These are phyloP conservation scores for Pangasius larnaudii DNA, from an alignment of 2,797 vertebrate genomes.

Conservation along the genomic window DNA sequence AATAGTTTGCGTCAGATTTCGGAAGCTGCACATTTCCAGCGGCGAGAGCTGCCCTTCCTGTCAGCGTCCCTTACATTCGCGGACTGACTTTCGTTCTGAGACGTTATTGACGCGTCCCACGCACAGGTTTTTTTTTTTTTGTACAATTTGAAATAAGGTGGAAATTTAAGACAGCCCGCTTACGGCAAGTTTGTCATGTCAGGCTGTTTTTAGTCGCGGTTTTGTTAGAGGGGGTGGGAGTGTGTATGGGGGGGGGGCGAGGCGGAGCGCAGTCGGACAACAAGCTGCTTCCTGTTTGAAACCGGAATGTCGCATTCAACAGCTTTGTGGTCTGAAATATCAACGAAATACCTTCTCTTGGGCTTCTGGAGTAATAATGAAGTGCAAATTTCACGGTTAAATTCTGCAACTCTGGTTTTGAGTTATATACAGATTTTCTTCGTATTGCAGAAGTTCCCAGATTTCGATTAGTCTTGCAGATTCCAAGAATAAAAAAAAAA, in stretches of 20 bases:
- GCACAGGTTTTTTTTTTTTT: conserved; percentile 53
- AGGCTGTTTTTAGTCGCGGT: conserved; percentile 48
- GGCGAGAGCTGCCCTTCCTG: conserved; percentile 59
- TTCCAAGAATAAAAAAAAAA: conserved; percentile 57
- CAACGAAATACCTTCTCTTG: conserved; percentile 46
- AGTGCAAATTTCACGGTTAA: neutral
- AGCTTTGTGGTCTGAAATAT: conserved; percentile 63
- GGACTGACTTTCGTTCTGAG: conserved; percentile 69
- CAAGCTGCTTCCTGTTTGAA: conserved; percentile 70
- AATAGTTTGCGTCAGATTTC: conserved; percentile 59
- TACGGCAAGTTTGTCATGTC: conserved; percentile 61
- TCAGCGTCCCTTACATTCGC: conserved; percentile 60
- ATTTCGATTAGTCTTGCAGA: conserved; percentile 35
- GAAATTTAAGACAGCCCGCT: conserved; percentile 67
- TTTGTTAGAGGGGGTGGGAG: conserved; percentile 24
- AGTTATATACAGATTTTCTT: neutral
- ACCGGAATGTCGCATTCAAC: conserved; percentile 57
- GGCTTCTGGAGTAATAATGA: conserved; percentile 62
- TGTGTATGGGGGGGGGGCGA: neutral
- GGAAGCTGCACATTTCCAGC: conserved; percentile 75
- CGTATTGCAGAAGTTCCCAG: conserved; percentile 10
- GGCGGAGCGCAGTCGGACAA: conserved; percentile 48
- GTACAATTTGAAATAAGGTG: conserved; percentile 67
- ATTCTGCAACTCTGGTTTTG: neutral
- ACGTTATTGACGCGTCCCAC: conserved; percentile 72